phyloP scores from a whole-genome alignment of 2,797 vertebrate genomes.

The Propithecus perrieri region DNA sequence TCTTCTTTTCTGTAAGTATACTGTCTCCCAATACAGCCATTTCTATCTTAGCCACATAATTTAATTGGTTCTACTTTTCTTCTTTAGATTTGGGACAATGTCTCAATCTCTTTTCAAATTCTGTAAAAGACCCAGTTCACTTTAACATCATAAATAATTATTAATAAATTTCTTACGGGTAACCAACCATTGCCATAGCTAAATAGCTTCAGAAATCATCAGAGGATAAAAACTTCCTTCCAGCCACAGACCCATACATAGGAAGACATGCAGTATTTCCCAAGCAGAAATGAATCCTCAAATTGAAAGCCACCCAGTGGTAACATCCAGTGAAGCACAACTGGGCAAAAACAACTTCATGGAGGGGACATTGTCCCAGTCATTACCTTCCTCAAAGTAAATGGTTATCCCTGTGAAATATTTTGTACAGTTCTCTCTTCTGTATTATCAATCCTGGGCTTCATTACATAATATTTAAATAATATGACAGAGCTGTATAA shows the following conservation, averaged over 20 bases:
- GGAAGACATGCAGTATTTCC: not conserved
- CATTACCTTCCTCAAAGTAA: not conserved
- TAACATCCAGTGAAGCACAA: not conserved
- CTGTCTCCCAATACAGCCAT: not conserved
- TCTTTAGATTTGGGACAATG: not conserved
- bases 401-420: not conserved
- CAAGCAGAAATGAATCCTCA: not conserved
- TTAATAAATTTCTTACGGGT: not conserved
- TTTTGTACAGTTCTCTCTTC: not conserved
- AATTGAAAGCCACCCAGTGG: not conserved
- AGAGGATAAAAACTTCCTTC: not conserved
- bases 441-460: accelerated
- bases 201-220: not conserved
- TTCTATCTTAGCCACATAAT: not conserved
- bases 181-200: not conserved
- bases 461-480: not conserved
- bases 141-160: not conserved
- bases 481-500: not conserved
- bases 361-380: not conserved
- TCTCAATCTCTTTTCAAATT: not conserved
- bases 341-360: not conserved
- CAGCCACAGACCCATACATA: not conserved
- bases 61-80: not conserved
- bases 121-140: not conserved
- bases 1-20: not conserved